Evolutionary conservation across 2,888 invertebrate genomes (phyloP).

Genomic region (Ectobius pallidus): DNA sequence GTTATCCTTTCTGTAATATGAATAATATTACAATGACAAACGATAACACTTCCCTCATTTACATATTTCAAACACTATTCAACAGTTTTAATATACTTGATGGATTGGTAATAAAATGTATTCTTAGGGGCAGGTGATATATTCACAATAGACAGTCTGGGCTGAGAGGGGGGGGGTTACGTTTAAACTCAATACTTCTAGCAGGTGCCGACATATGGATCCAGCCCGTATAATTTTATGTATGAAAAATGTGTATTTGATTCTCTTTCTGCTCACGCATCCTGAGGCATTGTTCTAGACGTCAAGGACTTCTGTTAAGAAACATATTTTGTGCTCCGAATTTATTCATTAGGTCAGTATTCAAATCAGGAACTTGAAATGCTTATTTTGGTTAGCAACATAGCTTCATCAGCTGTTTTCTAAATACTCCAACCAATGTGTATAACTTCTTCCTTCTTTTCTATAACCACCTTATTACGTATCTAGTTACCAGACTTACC

Average conservation of each 20-base stretch:
- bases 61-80: not conserved
- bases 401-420: no score
- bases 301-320: no score
- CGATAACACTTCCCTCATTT: not conserved
- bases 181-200: slow-evolving; percentile 7
- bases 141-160: slow-evolving; percentile 2
- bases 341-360: no score
- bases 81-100: not conserved
- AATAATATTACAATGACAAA: not conserved
- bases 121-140: slow-evolving; percentile 21
- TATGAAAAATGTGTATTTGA: slow-evolving; percentile 26
- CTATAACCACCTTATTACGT: no score
- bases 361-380: no score
- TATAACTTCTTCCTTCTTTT: no score
- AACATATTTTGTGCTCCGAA: no score
- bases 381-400: no score
- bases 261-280: slow-evolving; percentile 9
- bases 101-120: slow-evolving; percentile 20
- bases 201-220: slow-evolving; percentile 27
- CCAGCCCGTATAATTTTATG: slow-evolving; percentile 26
- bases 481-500: no score
- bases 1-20: no score
- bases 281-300: not conserved
- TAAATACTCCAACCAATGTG: no score
- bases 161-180: not conserved